These are phyloP conservation scores for Glossophaga mutica DNA, from an alignment of 2,797 vertebrate species.

Conservation along the genomic window DNA sequence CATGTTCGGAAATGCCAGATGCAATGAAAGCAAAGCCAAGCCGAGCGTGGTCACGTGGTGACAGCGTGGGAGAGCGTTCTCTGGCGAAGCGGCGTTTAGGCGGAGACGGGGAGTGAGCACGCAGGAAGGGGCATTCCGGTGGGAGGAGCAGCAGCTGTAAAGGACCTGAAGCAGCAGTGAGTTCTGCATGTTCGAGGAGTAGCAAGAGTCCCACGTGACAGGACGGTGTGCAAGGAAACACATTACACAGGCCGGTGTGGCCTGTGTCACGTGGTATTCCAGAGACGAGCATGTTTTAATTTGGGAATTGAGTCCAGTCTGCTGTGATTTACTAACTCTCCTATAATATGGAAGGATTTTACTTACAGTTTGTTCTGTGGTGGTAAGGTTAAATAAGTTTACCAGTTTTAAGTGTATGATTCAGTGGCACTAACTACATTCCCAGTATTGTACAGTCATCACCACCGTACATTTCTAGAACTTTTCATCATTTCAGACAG, in stretches of 20 bases:
- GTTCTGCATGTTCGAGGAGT: neutral
- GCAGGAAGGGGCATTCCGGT: neutral
- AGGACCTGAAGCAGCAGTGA: neutral
- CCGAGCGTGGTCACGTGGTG: neutral
- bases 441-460: neutral
- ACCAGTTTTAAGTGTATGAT: neutral
- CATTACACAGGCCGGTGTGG: neutral
- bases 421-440: neutral
- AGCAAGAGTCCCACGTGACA: neutral
- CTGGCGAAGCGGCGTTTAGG: neutral
- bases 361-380: neutral
- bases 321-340: neutral
- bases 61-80: neutral
- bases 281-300: neutral
- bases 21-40: neutral
- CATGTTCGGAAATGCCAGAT: neutral
- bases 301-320: neutral
- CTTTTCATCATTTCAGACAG: neutral
- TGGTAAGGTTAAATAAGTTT: neutral
- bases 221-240: neutral
- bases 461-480: neutral
- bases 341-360: neutral
- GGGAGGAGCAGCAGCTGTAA: neutral
- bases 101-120: neutral
- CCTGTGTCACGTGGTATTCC: neutral